Conservation (phyloP, 2,888 invertebrate species). For the Pammene aurita region DNA sequence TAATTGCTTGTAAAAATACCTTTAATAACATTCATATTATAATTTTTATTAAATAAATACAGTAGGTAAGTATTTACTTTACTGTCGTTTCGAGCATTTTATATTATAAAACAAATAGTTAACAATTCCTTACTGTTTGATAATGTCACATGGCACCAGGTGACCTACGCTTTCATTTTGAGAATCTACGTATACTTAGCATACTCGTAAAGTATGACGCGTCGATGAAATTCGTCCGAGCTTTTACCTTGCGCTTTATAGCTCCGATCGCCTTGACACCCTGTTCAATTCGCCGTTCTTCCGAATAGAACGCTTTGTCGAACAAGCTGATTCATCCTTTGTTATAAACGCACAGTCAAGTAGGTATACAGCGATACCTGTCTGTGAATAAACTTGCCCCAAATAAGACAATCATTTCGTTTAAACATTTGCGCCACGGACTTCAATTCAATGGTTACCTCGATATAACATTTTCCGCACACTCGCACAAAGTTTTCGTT, state of each 20-base stretch:
- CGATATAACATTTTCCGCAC: slow-evolving; percentile 10
- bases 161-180: background rate
- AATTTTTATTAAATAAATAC: too few species aligned
- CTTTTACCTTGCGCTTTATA: slow-evolving; percentile 40
- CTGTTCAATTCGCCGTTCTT: slow-evolving; percentile 21
- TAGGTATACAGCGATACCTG: slow-evolving; percentile 13
- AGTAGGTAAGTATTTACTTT: too few species aligned
- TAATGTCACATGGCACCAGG: too few species aligned
- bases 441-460: slow-evolving; percentile 1
- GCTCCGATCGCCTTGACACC: slow-evolving; percentile 33
- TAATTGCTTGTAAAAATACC: too few species aligned
- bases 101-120: too few species aligned
- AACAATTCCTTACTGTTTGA: too few species aligned
- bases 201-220: slow-evolving; percentile 17
- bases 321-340: slow-evolving; percentile 35
- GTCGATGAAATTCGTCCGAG: slow-evolving; percentile 22
- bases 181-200: background rate
- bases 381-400: slow-evolving; percentile 22
- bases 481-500: slow-evolving; percentile 1
- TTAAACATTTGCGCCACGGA: slow-evolving; percentile 15
- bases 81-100: too few species aligned
- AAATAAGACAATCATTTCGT: slow-evolving; percentile 10
- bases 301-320: slow-evolving; percentile 30
- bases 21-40: too few species aligned
- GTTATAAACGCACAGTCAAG: slow-evolving; percentile 22